Evolutionary conservation across 2,113 vertebrate species (phyloP), one percentile per base, ranked within the genome.

Genomic region (Megaceryle maxima): DNA sequence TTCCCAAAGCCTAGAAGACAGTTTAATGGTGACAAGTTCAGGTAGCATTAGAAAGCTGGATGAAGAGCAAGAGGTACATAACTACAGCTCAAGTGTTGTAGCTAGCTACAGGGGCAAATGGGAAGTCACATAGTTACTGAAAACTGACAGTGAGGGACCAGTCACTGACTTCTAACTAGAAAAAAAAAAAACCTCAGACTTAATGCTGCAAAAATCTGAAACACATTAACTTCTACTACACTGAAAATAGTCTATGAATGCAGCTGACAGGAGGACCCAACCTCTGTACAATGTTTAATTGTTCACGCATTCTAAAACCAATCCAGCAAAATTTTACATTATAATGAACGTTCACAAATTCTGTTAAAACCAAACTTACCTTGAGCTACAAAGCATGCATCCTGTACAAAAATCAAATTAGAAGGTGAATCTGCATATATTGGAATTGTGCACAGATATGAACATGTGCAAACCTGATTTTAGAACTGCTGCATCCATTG

Each of bases 1-100:
- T 99, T 99, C 69, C 98, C 98, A 84, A 99, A 99, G 66, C 99
- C 99, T 99, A 72, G 28, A 92, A 77, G 53, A 46, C 46, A 87
- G 28, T 7, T 5, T 35, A 64, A 90, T 28, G 35, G 22, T 59
- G 64, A 90, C 9, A 88, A 39, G 26, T 24, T 35, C 13, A n/a
- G 16, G 67, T 16, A 8, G 4, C 7, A 28, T 25, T 16, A 57
- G 33, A 76, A 56, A 69, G 20, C 59, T 41, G 21, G 15, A 26
- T 10, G 28, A 80, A 41, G 35, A 92, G 29, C n/a, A 64, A 70
- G 44, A 78, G 8, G 16, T 6, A 8, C 15, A 2, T 16, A 37
- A 31, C 6, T 41, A 41, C 1, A 7, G 10, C 26, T 60, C 21
- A 24, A 28, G 55, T 33, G 48, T 39, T 33, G 39, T 20, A 39